Evolutionary conservation across 2,888 invertebrate genomes (phyloP), one percentile per base, ranked within the genome.

Genomic region (Brachynemurus nebulosus): DNA sequence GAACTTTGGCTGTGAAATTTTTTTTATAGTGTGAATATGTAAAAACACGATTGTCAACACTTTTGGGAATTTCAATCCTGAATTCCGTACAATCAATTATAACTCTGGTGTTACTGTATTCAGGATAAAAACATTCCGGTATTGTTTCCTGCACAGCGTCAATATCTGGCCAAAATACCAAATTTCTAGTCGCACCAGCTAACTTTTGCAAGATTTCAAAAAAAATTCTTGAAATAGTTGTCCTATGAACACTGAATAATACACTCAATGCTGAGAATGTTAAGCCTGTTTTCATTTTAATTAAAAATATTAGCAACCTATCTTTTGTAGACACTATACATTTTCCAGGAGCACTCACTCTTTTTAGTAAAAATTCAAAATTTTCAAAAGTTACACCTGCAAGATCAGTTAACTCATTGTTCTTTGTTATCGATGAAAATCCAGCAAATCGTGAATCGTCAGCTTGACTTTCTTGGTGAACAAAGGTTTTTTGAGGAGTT

Each of bases 191-290:
- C 21, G 45, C 45, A 40, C 5, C 5, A 20, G 44, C 35, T 35
- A 52, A 41, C 6, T 38, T 4, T 16, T 44, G n/a, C 33, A 52
- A 34, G 33, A 12, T 45, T 21, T 35, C 33, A 27, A 30, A 25
- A 47, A 52, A 54, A 40, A 52, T 48, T 47, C 44, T 47, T 16
- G 51, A 52, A 23, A 47, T 34, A 14, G 50, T 51, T 17, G 48
- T 50, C 35, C 51, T 20, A 36, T 54, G 51, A 2, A 51, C 36
- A 34, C 39, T 34, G 20, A 51, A 51, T 14, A 50, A 21, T n/a
- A 46, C 50, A 38, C 48, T 36, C 1, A 50, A 12, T 12, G 50
- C 50, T 37, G 49, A 42, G 40, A 50, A 47, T 37, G 50, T 48
- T 37, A 51, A 19, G 5, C 48, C 49, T 16, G 45, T 45, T n/a